A percentile compares a stretch with the other conserved stretches of the same genome.
These are phyloP conservation scores for Leptinotarsa rubiginosa DNA, from an alignment of 2,888 invertebrate species.

Conservation along the genomic window DNA sequence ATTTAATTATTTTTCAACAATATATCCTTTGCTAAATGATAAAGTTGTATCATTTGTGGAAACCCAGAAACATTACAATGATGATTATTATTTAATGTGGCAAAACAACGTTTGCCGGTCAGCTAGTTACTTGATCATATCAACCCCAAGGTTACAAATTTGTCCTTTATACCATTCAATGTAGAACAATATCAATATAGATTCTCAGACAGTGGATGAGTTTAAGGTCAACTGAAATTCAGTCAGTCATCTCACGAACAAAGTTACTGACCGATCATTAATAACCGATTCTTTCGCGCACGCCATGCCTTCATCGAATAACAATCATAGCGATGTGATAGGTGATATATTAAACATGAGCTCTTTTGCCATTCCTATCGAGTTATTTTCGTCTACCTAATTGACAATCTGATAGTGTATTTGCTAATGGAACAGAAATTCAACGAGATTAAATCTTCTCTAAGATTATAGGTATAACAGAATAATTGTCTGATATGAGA, in stretches of 20 bases:
- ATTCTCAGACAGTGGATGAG: constrained; percentile 8
- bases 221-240: background rate
- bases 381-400: background rate
- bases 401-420: background rate
- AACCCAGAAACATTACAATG: no score
- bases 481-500: no score
- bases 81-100: no score
- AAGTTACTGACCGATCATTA: constrained; percentile 10
- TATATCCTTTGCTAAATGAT: no score
- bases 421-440: background rate
- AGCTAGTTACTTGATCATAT: no score
- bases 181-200: background rate
- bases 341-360: constrained; percentile 1
- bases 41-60: no score
- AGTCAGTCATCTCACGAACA: constrained; percentile 6
- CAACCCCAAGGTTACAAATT: no score
- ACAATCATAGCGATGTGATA: background rate
- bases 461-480: no score
- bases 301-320: background rate
- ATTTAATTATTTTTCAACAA: no score
- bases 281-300: background rate
- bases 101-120: no score
- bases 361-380: background rate
- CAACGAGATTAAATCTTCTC: no score
- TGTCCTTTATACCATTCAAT: background rate